Evolutionary conservation across 2,797 vertebrate genomes (phyloP).

Genomic region (Pogoniulus pusillus): DNA sequence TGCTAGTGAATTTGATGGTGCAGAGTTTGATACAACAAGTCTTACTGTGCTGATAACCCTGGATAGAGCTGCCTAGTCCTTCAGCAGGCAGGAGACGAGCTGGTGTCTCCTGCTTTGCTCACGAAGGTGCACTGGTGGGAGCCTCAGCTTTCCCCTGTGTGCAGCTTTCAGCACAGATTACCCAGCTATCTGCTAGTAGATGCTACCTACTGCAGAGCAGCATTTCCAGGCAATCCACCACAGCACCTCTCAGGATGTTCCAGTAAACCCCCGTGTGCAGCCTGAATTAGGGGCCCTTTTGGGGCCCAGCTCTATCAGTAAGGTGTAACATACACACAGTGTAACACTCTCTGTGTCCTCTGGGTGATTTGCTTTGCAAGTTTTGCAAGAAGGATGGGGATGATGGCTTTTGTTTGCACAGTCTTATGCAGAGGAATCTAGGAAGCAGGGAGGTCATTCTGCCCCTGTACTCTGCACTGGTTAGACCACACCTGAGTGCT

Average conservation of each 20-base stretch:
- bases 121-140: not conserved
- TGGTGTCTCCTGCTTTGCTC: not conserved
- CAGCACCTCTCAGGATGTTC: not conserved
- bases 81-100: not conserved
- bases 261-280: not conserved
- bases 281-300: not conserved
- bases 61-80: not conserved
- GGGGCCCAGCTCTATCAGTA: not conserved
- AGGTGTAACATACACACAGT: too few species aligned
- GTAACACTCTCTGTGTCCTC: not conserved
- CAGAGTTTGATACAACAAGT: not conserved
- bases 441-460: too few species aligned
- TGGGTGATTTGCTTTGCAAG: not conserved
- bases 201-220: accelerated
- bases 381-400: not conserved
- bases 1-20: not conserved
- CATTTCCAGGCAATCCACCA: not conserved
- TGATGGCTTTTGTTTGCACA: not conserved
- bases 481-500: too few species aligned
- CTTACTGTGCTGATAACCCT: not conserved
- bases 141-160: not conserved
- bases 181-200: accelerated
- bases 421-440: not conserved
- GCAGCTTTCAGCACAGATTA: not conserved
- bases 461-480: too few species aligned